A percentile compares a stretch with the other conserved stretches of the same genome.
Conservation (phyloP, 2,888 invertebrate species). For the Trissolcus brochymenae region DNA sequence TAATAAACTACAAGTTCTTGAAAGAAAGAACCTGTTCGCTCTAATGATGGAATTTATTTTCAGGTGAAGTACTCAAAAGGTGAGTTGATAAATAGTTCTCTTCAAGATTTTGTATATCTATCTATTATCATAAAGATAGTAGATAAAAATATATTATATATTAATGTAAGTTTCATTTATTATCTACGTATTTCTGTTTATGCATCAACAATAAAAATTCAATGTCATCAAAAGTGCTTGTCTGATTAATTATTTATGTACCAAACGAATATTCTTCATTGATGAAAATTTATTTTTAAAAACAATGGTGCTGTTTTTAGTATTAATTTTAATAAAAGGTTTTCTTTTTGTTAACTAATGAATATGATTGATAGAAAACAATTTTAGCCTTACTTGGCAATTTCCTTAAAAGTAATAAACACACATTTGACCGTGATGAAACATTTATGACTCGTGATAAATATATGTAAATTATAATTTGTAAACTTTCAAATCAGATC, state of each 20-base stretch:
- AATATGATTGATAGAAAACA: background rate
- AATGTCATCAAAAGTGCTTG: constrained; percentile 11
- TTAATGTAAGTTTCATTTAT: constrained; percentile 34
- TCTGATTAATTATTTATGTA: background rate
- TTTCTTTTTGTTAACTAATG: no score
- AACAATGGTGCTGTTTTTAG: no score
- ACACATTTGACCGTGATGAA: constrained; percentile 4
- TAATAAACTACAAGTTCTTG: no score
- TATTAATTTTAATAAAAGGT: background rate
- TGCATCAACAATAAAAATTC: constrained; percentile 25
- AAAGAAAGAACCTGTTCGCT: background rate
- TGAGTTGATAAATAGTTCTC: constrained; percentile 36
- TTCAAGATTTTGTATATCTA: constrained; percentile 6
- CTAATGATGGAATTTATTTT: constrained; percentile 52
- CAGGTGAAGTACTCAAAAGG: constrained; percentile 51
- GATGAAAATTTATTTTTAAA: no score
- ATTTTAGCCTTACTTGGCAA: constrained; percentile 15
- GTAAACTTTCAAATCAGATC: constrained; percentile 17
- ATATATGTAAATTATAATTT: constrained; percentile 36
- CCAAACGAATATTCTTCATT: no score
- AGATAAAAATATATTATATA: constrained; percentile 8
- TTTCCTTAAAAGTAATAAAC: background rate
- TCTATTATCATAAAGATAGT: background rate
- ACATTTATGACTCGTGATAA: constrained; percentile 36
- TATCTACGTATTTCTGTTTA: constrained; percentile 40